A percentile compares a stretch with the other conserved stretches of the same genome.
Evolutionary conservation across 2,888 invertebrate species (phyloP).

Genomic region (Lithophane ornitopus): DNA sequence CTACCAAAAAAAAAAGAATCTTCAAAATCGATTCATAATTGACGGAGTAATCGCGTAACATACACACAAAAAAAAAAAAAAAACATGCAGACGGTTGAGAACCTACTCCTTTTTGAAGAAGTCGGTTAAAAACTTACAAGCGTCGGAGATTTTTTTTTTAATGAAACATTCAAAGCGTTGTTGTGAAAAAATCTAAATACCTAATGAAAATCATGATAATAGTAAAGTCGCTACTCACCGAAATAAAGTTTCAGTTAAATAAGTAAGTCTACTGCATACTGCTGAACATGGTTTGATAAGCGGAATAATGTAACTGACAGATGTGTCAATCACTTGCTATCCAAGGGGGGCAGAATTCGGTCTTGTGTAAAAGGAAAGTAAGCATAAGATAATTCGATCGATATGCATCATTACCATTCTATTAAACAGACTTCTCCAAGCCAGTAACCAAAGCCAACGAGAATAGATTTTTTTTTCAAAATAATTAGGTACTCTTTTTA

Average conservation of each 20-base stretch:
- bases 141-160: not conserved
- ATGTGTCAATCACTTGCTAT: conserved; percentile 29
- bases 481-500: not conserved
- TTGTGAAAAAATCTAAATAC: conserved; percentile 12
- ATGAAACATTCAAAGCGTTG: not conserved
- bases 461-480: not conserved
- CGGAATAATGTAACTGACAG: conserved; percentile 41
- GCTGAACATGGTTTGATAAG: conserved; percentile 1
- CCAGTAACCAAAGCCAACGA: not conserved
- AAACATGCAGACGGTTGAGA: no score
- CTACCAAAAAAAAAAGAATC: no score
- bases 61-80: no score
- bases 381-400: not conserved
- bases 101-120: no score
- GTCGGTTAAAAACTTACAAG: no score
- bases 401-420: not conserved
- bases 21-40: no score
- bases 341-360: not conserved
- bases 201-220: not conserved
- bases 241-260: conserved; percentile 30
- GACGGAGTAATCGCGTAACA: no score
- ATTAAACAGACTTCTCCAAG: not conserved
- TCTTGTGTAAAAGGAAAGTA: not conserved
- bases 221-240: not conserved
- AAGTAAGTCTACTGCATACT: not conserved